Percentiles rank a stretch among this genome's conserved stretches.
These are phyloP conservation scores for Molothrus aeneus DNA, from an alignment of 2,797 vertebrate genomes.

Conservation along the genomic window DNA sequence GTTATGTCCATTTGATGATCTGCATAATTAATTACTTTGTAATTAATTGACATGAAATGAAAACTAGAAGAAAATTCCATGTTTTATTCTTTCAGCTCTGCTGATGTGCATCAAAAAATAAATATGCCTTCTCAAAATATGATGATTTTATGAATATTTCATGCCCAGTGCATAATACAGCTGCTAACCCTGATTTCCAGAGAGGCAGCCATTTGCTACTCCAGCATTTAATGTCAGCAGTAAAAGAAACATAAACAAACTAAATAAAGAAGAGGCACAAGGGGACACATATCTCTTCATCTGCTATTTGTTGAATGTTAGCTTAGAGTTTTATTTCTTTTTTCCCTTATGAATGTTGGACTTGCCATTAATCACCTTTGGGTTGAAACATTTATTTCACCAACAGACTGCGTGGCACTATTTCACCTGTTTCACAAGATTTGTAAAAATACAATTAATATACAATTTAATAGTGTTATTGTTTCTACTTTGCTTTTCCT, in stretches of 20 bases:
- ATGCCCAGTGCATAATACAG: background rate
- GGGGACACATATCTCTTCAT: slow-evolving; percentile 10
- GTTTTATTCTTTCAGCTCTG: background rate
- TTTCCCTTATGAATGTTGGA: background rate
- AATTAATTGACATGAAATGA: slow-evolving; percentile 32
- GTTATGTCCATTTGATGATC: background rate
- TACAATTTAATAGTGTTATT: background rate
- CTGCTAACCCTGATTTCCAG: slow-evolving; percentile 30
- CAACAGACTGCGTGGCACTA: background rate
- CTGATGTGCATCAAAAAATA: slow-evolving; percentile 17
- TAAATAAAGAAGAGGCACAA: slow-evolving; percentile 31
- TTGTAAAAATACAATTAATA: background rate
- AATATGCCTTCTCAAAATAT: background rate
- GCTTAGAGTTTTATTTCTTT: slow-evolving; percentile 15
- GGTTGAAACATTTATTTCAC: background rate
- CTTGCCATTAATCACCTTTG: background rate
- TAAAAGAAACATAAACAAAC: slow-evolving; percentile 43
- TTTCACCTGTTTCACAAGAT: background rate
- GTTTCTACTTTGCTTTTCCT: background rate
- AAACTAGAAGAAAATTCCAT: background rate
- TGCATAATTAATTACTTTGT: background rate
- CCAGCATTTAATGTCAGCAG: slow-evolving; percentile 20
- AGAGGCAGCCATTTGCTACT: background rate
- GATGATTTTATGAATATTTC: slow-evolving; percentile 54
- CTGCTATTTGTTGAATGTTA: slow-evolving; percentile 20